Base-by-base conservation (phyloP, 1,140 invertebrate genomes). In the Cardiocondyla obscurior region DNA sequence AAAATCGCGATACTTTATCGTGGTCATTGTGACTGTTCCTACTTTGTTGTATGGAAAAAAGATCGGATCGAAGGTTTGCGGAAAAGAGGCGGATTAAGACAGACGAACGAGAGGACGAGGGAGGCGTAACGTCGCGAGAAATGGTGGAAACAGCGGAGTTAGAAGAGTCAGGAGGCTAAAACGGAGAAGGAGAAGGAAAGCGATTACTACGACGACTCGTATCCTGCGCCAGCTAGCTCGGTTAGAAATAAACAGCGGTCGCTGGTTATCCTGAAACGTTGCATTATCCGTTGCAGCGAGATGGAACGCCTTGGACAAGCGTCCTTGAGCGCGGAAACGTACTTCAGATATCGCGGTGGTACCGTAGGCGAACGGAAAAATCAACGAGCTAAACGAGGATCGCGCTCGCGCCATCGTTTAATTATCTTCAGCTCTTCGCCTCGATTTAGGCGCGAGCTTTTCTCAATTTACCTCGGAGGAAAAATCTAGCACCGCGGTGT, bases 201-300 rank as follows among this genome's bases (percentile, higher is more conserved):
- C 72, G 85, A 86, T 86, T 86, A 87, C 72, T 64, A 51, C 84
- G 81, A 69, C 58, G 67, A 22, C 25, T 39, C 19, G 60, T 46
- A 84, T 87, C 73, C 85, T 85, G 44, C 67, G 70, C 53, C 74
- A 33, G 64, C 53, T 72, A 58, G 64, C 39, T 69, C 14, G 86
- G 74, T 89, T 85, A 85, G 84, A 77, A 87, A 90, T 89, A 90
- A 92, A 89, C 86, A 88, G 81, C 85, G 86, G 77, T 87, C 89
- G 65, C 82, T 85, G 90, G 85, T 92, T 91, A 90, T 92, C 91
- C 91, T 93, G 92, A 88, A 91, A 92, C 91, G 87, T 88, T 89
- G 90, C 85, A 94, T 94, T 94, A 94, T 94, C 92, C 92, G 90
- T 92, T 90, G 88, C 93, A 94, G 90, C 93, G 93, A 93, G 91